Conservation (phyloP, 2,888 invertebrate genomes). For the Oxystoma pomonae region DNA sequence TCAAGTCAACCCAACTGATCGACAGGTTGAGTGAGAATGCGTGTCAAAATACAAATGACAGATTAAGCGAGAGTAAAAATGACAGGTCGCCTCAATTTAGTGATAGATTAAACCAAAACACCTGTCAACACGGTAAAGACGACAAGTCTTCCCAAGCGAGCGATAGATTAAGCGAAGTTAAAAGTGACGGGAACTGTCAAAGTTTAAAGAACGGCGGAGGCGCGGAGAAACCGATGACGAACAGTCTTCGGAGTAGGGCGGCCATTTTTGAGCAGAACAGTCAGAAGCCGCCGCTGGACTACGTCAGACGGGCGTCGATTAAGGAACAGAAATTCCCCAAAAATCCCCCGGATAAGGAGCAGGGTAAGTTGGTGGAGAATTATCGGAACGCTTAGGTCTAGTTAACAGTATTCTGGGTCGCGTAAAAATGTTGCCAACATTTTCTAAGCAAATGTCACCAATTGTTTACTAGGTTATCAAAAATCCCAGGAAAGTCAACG, state of each 20-base stretch:
- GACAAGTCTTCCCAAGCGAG: neutral
- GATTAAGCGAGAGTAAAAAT: neutral
- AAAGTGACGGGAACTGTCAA: neutral
- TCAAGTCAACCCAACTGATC: neutral
- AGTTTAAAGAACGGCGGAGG: neutral
- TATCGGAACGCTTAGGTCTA: no score
- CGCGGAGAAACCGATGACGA: constrained; percentile 21
- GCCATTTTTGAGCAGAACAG: constrained; percentile 38
- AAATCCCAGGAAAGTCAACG: no score
- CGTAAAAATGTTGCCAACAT: no score
- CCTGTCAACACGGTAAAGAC: neutral
- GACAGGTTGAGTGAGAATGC: neutral
- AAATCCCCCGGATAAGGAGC: constrained; percentile 19
- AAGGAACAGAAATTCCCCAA: constrained; percentile 22
- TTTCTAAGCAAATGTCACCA: no score
- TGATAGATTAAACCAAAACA: neutral
- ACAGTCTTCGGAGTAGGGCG: constrained; percentile 36
- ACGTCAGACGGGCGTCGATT: constrained; percentile 21
- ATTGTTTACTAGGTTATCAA: no score
- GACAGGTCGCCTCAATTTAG: neutral
- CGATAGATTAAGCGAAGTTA: neutral
- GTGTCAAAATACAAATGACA: neutral
- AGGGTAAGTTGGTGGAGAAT: constrained; percentile 6
- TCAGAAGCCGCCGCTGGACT: constrained; percentile 27
- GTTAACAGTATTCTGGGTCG: no score